Evolutionary conservation across 2,888 invertebrate species (phyloP), one percentile per base, ranked within the genome.

Genomic region (Syrphus vitripennis): DNA sequence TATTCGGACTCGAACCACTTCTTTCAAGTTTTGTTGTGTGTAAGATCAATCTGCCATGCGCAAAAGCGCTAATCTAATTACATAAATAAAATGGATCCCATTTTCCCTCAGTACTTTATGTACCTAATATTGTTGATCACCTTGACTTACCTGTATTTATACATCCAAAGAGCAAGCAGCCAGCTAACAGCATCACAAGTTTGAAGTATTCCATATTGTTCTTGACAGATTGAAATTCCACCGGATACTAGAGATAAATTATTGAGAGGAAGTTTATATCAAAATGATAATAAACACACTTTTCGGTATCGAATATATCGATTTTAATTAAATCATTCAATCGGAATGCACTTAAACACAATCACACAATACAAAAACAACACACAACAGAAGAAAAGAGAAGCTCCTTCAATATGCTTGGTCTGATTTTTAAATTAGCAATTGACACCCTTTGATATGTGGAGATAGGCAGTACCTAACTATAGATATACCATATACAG

Each of bases 141-240:
- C 29, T 63, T 42, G 42, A 42, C 63, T 63, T n/a, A 83, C 83
- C 83, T 83, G 79, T 50, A 34, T 55, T 83, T 42, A 83, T 57
- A 50, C 71, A 75, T 83, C 75, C 79, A 70, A 79, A 48, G n/a
- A 70, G 42, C 42, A 75, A 26, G 42, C 55, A 65, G 19, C 16
- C 48, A n/a, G 55, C 63, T 40, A 83, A 10, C 34, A 83, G 75
- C 57, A 83, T 65, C 70, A 75, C 50, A 42, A 69, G 29, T 57
- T 59, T 79, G 9, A 26, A 70, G 75, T 75, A 79, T 67, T 69
- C 79, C 83, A 83, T 83, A 55, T 67, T 78, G 69, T 14, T 31
- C 21, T 26, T 16, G 50, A 42, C 26, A 72, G 67, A 24, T 29
- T 9, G 5, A 26, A 12, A 21, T 21, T 69, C 19, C 24, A 50